A percentile compares a stretch with the other conserved stretches of the same genome.
Conservation (phyloP, 92 coral and sea anemone species). For the Paramuricea clavata region DNA sequence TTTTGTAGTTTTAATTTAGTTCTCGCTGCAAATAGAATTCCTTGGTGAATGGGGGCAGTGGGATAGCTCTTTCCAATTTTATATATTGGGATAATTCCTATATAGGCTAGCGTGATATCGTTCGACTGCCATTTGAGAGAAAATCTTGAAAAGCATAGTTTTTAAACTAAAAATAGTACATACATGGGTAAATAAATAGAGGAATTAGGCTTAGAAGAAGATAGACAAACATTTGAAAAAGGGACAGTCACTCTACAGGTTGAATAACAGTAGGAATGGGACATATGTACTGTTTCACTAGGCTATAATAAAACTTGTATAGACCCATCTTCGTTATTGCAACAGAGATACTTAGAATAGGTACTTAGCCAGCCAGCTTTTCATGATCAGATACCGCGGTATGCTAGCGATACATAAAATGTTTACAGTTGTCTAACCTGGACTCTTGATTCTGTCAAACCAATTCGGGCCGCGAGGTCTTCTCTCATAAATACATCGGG, state of each 20-base stretch:
- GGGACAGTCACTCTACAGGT: too few species aligned
- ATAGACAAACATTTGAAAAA: too few species aligned
- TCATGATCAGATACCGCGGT: neutral
- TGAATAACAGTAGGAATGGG: too few species aligned
- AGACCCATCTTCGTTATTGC: neutral
- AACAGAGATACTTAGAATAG: neutral
- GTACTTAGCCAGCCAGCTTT: neutral
- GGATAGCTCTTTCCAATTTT: neutral
- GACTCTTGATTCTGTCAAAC: slow-evolving; percentile 98
- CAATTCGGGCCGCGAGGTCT: slow-evolving; percentile 96
- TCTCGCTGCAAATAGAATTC: neutral
- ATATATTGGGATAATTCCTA: neutral
- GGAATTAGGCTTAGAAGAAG: neutral
- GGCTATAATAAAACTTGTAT: too few species aligned
- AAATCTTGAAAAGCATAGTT: neutral
- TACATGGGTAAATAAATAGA: neutral
- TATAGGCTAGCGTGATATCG: neutral
- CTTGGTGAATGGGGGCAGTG: neutral
- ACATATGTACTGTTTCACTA: neutral
- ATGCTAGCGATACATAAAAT: neutral
- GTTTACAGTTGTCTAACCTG: slow-evolving; percentile 78
- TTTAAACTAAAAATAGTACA: neutral
- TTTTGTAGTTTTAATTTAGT: neutral
- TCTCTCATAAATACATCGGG: slow-evolving; percentile 99
- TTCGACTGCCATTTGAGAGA: neutral